phyloP scores from a whole-genome alignment of 2,113 vertebrate genomes.

The Antigone vipio region DNA sequence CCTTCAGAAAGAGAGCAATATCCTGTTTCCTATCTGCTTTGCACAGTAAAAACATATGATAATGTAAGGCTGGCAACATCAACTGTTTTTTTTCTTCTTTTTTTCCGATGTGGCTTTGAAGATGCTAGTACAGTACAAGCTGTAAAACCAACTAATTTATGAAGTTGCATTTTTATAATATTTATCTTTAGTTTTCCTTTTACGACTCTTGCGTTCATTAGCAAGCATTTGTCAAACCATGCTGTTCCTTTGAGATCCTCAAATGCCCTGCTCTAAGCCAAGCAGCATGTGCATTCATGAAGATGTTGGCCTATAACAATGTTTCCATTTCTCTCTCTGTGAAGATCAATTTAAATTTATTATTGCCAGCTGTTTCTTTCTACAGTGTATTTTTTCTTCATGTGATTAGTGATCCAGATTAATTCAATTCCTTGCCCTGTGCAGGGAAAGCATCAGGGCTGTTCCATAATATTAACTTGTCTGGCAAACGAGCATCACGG shows the following conservation, averaged over 20 bases:
- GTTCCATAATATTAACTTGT: neutral
- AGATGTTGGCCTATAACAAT: conserved; percentile 13
- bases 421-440: conserved; percentile 38
- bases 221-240: neutral
- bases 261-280: conserved; percentile 17
- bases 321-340: conserved; percentile 1
- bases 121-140: neutral
- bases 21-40: neutral
- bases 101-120: neutral
- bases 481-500: neutral
- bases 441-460: neutral
- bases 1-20: neutral
- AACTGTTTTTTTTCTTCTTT: neutral
- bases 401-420: neutral
- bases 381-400: neutral
- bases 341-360: conserved; percentile 38
- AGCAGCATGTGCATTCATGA: conserved; percentile 11
- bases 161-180: neutral
- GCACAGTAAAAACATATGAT: neutral
- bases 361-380: conserved; percentile 56
- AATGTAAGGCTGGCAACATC: neutral
- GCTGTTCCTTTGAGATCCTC: conserved; percentile 4
- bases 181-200: conserved; percentile 16
- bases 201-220: neutral
- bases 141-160: conserved; percentile 5